A percentile compares a stretch with the other conserved stretches of the same genome.
phyloP scores from a whole-genome alignment of 1,140 invertebrate species.

The Argopecten irradians region DNA sequence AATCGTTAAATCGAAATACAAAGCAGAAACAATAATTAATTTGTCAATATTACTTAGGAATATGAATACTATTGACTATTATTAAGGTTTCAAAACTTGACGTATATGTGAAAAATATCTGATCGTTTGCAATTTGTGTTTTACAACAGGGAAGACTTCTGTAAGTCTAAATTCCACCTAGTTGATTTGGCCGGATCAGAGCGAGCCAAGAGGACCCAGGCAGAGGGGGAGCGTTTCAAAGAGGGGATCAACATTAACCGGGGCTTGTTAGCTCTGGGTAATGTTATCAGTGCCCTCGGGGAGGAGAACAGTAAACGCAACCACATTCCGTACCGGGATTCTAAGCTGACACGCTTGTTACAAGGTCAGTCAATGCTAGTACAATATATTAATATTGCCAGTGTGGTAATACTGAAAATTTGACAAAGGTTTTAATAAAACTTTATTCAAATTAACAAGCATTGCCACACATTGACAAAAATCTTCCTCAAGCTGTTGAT shows the following conservation, averaged over 20 bases:
- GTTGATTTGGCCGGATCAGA: slow-evolving; percentile 80
- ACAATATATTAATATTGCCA: too few relatives aligned
- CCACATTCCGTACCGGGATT: slow-evolving; percentile 90
- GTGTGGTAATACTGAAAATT: too few relatives aligned
- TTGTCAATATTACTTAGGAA: neutral
- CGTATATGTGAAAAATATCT: neutral
- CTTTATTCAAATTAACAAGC: too few relatives aligned
- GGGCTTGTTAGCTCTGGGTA: slow-evolving; percentile 92
- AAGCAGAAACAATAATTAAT: neutral
- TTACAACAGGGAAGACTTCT: slow-evolving; percentile 83
- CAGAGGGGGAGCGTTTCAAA: slow-evolving; percentile 90
- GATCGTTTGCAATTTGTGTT: slow-evolving; percentile 3
- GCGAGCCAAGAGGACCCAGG: slow-evolving; percentile 83
- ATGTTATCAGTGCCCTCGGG: slow-evolving; percentile 93
- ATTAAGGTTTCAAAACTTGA: too few relatives aligned
- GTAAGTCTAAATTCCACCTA: slow-evolving; percentile 81
- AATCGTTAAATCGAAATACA: neutral
- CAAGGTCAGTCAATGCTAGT: slow-evolving; percentile 83
- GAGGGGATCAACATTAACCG: slow-evolving; percentile 92
- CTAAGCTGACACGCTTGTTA: slow-evolving; percentile 91
- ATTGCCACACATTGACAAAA: too few relatives aligned
- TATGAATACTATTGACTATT: neutral
- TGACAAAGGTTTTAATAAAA: too few relatives aligned
- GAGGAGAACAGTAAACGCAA: slow-evolving; percentile 87
- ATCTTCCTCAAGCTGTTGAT: too few relatives aligned